Percentiles rank a stretch among this genome's conserved stretches.
phyloP scores from a whole-genome alignment of 2,888 invertebrate genomes.

The Ormyrus nitidulus region DNA sequence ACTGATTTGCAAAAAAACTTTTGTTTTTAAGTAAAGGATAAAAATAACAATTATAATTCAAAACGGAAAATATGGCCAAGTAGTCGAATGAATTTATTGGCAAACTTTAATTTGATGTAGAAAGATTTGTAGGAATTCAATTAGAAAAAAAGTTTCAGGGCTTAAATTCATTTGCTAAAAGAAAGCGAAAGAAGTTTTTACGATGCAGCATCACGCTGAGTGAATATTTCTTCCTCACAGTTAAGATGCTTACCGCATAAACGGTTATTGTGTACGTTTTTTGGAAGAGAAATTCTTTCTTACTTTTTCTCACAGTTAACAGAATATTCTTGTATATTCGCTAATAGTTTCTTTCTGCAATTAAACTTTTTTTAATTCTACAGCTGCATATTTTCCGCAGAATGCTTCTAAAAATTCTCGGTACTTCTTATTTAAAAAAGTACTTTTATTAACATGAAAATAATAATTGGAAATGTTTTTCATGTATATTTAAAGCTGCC shows the following conservation, averaged over 20 bases:
- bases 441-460: too few species aligned
- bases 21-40: too few species aligned
- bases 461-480: too few species aligned
- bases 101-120: too few species aligned
- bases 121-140: conserved; percentile 22
- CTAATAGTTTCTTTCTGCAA: conserved; percentile 1
- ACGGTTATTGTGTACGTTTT: conserved; percentile 20
- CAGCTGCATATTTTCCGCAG: too few species aligned
- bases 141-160: conserved; percentile 22
- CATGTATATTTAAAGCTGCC: too few species aligned
- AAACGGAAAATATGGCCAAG: too few species aligned
- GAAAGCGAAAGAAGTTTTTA: conserved; percentile 27
- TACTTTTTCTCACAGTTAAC: background rate
- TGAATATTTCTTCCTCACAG: conserved; percentile 30
- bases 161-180: conserved; percentile 8
- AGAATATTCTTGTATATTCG: background rate
- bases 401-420: too few species aligned
- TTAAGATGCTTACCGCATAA: conserved; percentile 29
- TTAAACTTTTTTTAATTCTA: background rate
- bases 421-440: too few species aligned
- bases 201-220: conserved; percentile 16
- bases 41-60: too few species aligned
- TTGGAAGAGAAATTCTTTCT: conserved; percentile 13
- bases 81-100: too few species aligned
- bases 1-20: too few species aligned